These are phyloP conservation scores for Anthoptus insignis DNA, from an alignment of 2,888 invertebrate genomes.

Conservation along the genomic window DNA sequence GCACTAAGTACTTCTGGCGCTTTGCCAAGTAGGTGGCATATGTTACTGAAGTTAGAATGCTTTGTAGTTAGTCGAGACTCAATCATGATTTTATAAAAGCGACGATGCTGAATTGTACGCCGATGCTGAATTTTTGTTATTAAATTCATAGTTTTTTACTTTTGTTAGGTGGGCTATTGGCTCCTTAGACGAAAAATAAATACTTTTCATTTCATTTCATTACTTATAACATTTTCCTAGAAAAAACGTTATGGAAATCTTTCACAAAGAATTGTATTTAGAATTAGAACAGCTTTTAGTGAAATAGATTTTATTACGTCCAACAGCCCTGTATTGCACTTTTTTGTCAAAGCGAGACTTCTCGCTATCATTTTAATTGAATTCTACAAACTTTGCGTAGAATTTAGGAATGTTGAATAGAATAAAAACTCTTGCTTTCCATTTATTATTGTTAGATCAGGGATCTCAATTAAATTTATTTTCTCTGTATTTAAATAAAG, in stretches of 20 bases:
- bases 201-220: background rate
- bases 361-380: background rate
- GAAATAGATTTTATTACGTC: background rate
- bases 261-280: background rate
- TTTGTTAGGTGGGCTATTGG: no score
- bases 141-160: no score
- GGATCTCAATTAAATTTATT: background rate
- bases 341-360: background rate
- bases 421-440: background rate
- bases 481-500: background rate
- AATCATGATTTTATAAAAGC: background rate
- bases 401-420: background rate
- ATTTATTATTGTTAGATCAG: background rate
- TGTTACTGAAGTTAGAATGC: background rate
- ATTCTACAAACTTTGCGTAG: background rate
- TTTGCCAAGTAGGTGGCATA: background rate
- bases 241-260: no score
- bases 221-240: no score
- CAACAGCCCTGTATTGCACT: background rate
- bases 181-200: no score
- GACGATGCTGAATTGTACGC: background rate
- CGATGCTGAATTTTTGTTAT: no score
- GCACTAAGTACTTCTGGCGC: background rate
- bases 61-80: background rate
- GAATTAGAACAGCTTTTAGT: background rate